Evolutionary conservation across 35 echinoderm and acorn worm genomes (phyloP).

Genomic region (Stichopus chloronotus): DNA sequence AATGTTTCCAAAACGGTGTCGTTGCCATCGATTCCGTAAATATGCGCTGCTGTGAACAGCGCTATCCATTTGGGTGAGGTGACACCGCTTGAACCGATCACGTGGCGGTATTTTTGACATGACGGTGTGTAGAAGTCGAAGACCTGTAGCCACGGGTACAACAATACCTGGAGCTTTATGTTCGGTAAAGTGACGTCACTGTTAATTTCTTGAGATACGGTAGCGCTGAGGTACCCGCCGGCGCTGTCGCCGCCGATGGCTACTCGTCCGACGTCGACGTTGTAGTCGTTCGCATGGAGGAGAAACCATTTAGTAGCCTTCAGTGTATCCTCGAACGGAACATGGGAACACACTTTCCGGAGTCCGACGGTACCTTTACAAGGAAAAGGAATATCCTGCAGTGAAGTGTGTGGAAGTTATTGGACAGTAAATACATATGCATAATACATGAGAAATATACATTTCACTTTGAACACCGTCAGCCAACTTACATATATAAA

Average conservation of each 20-base stretch:
- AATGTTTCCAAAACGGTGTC: not conserved
- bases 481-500: not conserved
- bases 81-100: not conserved
- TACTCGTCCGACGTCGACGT: slow-evolving; percentile 44
- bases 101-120: slow-evolving; percentile 33
- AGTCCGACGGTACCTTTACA: slow-evolving; percentile 63
- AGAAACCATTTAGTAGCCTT: slow-evolving; percentile 68
- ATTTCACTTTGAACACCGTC: not conserved
- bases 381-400: not conserved
- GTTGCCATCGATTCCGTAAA: not conserved
- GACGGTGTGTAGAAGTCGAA: slow-evolving; percentile 36
- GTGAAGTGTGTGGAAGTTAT: not conserved
- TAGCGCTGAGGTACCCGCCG: slow-evolving; percentile 41
- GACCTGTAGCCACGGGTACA: slow-evolving; percentile 57
- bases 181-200: slow-evolving; percentile 32
- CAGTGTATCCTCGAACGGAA: slow-evolving; percentile 52
- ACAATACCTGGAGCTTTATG: slow-evolving; percentile 33
- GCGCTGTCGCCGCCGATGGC: slow-evolving; percentile 66
- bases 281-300: slow-evolving; percentile 55
- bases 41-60: not conserved
- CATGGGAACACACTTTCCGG: slow-evolving; percentile 61
- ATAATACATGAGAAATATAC: not conserved
- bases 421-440: not conserved
- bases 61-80: not conserved
- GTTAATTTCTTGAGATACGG: slow-evolving; percentile 44